Evolutionary conservation across 2,113 vertebrate species (phyloP), one percentile per base, ranked within the genome.

Genomic region (Paradoxurus hermaphroditus): DNA sequence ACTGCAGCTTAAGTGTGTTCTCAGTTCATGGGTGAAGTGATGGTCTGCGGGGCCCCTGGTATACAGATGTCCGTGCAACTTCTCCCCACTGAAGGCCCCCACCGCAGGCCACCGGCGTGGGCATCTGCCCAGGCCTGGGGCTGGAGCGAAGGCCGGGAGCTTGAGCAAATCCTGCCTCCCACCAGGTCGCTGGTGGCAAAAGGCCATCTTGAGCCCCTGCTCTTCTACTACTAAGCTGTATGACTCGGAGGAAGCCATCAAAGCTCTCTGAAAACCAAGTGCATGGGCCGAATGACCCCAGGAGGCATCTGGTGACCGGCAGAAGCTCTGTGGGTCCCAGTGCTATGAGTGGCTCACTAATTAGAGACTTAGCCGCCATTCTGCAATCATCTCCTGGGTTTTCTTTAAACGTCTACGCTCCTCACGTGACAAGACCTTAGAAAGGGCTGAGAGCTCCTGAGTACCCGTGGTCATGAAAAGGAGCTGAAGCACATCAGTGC

Each of bases 271-370:
- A 11, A 67, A 31, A 44, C 27, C 14, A 75, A 4, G 85, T 29
- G 8, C 23, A 27, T 1, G 31, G 29, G 14, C 46, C 2, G 5
- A 36, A 25, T 0, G n/a, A 59, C n/a, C 85, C n/a, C 4, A 7
- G n/a, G 3, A 34, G 82, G 51, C 39, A 5, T 1, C 41, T 0
- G 5, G 49, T 0, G 3, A 11, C 12, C 3, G 25, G 13, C 27
- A 34, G 78, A 59, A 41, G 72, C 78, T 78, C 86, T 6, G 0
- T 1, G 25, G 56, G 70, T 31, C 21, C 63, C 1, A 49, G 23
- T 2, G 63, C 65, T 34, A 12, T 1, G 19, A 39, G 25, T 5
- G 12, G 14, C 73, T 29, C 51, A 18, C 11, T 53, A 23, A 14
- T 2, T 44, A 21, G 59, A 78, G 12, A 13, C 8, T 19, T 27